Base-by-base conservation (phyloP, 2,797 vertebrate genomes). In the Lerista edwardsae region DNA sequence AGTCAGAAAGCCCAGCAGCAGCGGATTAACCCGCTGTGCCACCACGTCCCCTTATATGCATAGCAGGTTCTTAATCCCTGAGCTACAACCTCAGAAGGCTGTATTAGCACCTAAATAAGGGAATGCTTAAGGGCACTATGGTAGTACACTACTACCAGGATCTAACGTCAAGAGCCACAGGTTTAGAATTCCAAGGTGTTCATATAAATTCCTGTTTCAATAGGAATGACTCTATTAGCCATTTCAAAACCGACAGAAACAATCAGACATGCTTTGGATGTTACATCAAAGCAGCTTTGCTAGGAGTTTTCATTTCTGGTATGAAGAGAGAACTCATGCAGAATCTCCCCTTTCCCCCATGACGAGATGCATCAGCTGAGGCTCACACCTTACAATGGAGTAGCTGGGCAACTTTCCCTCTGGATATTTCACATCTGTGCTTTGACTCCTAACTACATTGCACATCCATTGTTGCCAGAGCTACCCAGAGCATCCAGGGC, bases 161-260 rank as follows among this genome's bases (percentile, higher is more conserved):
- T 19, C 73, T 44, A 44, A 47, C n/a, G 39, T 27, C 23, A 39
- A n/a, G n/a, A 64, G 27, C 44, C 25, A 76, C 3, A 59, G 17
- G 6, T 29, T 57, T 29, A 62, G 23, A 62, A 36, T 34, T 17
- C 41, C 39, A 61, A 47, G 4, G 23, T 71, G 15, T 6, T 62
- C 8, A 11, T 68, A 47, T 64, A 71, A 64, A 62, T 62, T 51
- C 23, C 14, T 55, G 29, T 27, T 64, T 71, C 7, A 69, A 7
- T 27, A 4, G n/a, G 10, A 3, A 6, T 29, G 19, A 3, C 4
- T 3, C 12, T 74, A 65, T 79, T 72, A 12, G 11, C 59, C 72
- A 61, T 71, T 86, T 76, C 23, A 82, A 86, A 64, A 77, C 25
- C 36, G 21, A 84, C 1, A 31, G 62, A 68, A 76, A 71, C 31